A percentile compares a stretch with the other conserved stretches of the same genome.
Conservation (phyloP, 2,113 vertebrate genomes). For the Salvelinus fontinalis region DNA sequence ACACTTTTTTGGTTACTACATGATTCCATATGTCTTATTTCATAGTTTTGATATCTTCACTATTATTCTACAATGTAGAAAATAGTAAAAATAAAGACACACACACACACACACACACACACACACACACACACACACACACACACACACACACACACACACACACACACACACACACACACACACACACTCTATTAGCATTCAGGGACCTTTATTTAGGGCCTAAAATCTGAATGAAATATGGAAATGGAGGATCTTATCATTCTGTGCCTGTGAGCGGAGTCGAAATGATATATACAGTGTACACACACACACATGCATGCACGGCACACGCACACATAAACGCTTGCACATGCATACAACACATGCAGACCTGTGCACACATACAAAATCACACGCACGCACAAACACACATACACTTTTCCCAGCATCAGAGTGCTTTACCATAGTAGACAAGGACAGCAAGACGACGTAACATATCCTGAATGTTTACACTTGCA, state of each 20-base stretch:
- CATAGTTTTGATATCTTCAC: no score
- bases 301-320: not conserved
- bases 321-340: no score
- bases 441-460: not conserved
- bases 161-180: no score
- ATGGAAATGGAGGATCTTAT: constrained; percentile 50
- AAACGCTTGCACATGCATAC: not conserved
- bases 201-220: constrained; percentile 32
- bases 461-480: not conserved
- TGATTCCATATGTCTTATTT: no score
- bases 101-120: no score
- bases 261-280: constrained; percentile 26
- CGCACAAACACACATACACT: not conserved
- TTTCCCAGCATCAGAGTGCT: not conserved
- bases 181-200: no score
- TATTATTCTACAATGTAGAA: no score
- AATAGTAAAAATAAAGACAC: no score
- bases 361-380: not conserved
- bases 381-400: not conserved
- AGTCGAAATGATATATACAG: constrained; percentile 25
- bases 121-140: no score
- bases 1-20: no score
- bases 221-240: constrained; percentile 40
- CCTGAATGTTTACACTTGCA: constrained; percentile 10
- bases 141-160: no score